A percentile compares a stretch with the other conserved stretches of the same genome.
Evolutionary conservation across 2,888 invertebrate genomes (phyloP).

Genomic region (Drosophila ustulata): DNA sequence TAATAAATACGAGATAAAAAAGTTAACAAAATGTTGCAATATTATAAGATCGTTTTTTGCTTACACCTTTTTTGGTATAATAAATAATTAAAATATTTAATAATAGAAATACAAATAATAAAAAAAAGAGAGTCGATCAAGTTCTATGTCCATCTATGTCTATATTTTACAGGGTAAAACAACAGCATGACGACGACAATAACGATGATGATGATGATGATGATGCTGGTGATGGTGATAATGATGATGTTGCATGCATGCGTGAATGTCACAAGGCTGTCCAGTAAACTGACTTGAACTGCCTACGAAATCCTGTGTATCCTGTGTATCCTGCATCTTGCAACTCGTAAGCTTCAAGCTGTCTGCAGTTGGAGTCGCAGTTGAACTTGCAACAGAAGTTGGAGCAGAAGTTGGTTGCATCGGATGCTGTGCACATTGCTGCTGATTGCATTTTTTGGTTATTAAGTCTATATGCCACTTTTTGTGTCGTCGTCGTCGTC

Average conservation of each 20-base stretch:
- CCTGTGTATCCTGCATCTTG: background rate
- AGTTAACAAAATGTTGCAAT: no score
- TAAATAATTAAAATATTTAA: no score
- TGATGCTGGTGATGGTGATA: background rate
- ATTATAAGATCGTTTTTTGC: no score
- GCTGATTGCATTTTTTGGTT: constrained; percentile 77
- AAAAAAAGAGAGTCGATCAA: no score
- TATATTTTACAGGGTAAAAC: no score
- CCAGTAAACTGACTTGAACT: constrained; percentile 28
- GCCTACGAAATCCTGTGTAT: constrained; percentile 8
- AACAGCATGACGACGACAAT: background rate
- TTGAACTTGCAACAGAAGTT: background rate
- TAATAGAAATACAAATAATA: no score
- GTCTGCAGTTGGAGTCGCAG: background rate
- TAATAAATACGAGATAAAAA: no score
- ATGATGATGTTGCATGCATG: constrained; percentile 52
- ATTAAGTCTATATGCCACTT: constrained; percentile 70
- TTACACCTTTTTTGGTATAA: no score
- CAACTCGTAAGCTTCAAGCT: constrained; percentile 9
- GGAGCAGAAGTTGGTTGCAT: constrained; percentile 6
- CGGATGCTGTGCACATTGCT: constrained; percentile 37
- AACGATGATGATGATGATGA: constrained; percentile 7
- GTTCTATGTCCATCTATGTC: no score
- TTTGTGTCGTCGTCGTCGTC: constrained; percentile 35
- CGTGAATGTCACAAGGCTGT: constrained; percentile 65